Evolutionary conservation across 2,113 vertebrate species (phyloP).

Genomic region (Vulpes lagopus): DNA sequence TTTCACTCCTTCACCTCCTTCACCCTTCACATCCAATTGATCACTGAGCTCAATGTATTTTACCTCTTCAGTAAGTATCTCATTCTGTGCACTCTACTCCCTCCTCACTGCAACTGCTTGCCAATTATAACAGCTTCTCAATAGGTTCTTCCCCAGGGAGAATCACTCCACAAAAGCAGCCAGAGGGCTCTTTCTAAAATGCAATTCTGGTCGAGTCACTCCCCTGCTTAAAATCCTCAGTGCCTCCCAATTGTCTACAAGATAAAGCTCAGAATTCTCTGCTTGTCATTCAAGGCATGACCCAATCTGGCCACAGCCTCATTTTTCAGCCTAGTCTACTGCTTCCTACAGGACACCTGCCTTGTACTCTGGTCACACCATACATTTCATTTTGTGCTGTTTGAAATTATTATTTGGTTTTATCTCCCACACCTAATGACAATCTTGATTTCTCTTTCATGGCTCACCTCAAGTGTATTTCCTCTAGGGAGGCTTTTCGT

Average conservation of each 20-base stretch:
- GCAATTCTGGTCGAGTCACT: constrained; percentile 41
- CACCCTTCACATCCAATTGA: constrained; percentile 40
- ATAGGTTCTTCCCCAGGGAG: constrained; percentile 22
- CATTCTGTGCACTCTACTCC: background rate
- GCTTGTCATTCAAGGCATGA: constrained; percentile 36
- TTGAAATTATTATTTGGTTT: constrained; percentile 44
- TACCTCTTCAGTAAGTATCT: background rate
- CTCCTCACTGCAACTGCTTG: constrained; percentile 9
- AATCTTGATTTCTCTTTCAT: constrained; percentile 28
- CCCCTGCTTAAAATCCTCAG: constrained; percentile 52
- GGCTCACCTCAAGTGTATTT: constrained; percentile 55
- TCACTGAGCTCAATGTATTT: background rate
- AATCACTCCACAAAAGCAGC: constrained; percentile 22
- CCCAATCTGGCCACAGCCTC: constrained; percentile 39
- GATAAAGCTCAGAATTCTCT: constrained; percentile 48
- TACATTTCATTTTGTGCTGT: constrained; percentile 48
- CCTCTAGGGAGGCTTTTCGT: background rate
- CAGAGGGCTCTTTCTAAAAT: constrained; percentile 50
- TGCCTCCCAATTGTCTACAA: background rate
- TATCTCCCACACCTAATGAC: background rate
- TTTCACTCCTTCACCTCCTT: background rate
- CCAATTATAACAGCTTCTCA: constrained; percentile 1
- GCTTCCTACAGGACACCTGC: background rate
- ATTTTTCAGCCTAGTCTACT: background rate
- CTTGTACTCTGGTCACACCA: constrained; percentile 7